Evolutionary conservation across 2,797 vertebrate genomes (phyloP), one percentile per base, ranked within the genome.

Genomic region (Halcyon chelicuti): DNA sequence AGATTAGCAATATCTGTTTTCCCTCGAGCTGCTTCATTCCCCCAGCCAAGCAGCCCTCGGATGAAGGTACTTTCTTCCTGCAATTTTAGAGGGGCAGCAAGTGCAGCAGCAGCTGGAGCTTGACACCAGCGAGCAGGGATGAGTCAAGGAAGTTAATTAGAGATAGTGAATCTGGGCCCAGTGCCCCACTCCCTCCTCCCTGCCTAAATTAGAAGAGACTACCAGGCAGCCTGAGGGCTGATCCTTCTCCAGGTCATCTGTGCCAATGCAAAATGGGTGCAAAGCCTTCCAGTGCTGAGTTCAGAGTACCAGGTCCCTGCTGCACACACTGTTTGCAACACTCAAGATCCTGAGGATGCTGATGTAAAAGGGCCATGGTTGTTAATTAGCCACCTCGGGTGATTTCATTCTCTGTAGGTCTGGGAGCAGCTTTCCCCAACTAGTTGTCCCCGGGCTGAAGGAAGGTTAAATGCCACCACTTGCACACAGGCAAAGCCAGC

Each of bases 281-380:
- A 72, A 29, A 86, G 51, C 11, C 1, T 10, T 57, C 47, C 17
- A 3, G 28, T 12, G 40, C 15, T 7, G 61, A 9, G 28, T 6
- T 12, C 2, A 35, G 58, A 26, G 28, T 17, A 39, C n/a, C 35
- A 37, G 49, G 14, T 23, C 49, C 65, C 33, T 23, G 33, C 8
- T 42, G 47, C 52, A 26, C 11, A 14, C 26, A 7, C 3, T 0
- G 2, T 33, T 40, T 7, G 28, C 74, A 55, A 12, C 4, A 1
- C n/a, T 67, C 23, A 7, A 7, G 15, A 51, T 73, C 47, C 37
- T 12, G 25, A 14, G 31, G 37, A 31, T 40, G 46, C 10, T 65
- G 22, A 8, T 86, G 18, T 86, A 15, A 3, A 70, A 67, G 49
- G 19, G 3, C 31, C 9, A 0, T 14, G 28, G 23, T 2, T 55